Conservation (phyloP, 2,113 vertebrate species). For the Phoenicopterus ruber region DNA sequence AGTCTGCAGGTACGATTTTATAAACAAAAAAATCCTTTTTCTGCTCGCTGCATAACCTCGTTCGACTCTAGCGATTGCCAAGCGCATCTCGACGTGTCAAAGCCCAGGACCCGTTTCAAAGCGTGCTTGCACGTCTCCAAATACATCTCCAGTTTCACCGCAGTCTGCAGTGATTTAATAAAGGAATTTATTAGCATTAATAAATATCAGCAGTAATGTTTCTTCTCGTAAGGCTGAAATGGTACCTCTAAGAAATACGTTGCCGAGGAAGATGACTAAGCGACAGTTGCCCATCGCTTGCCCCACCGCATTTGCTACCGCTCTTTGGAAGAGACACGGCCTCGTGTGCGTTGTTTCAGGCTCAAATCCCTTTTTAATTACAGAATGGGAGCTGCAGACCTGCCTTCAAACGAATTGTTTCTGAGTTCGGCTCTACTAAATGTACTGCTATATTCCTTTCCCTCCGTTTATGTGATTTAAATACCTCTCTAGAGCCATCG, state of each 20-base stretch:
- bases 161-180: neutral
- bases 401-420: neutral
- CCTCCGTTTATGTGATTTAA: neutral
- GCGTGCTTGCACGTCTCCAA: accelerated
- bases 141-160: neutral
- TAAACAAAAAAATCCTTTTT: neutral
- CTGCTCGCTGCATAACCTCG: accelerated
- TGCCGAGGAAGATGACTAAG: neutral
- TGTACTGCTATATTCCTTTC: neutral
- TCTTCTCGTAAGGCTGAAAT: neutral
- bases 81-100: neutral
- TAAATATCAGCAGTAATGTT: neutral
- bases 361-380: neutral
- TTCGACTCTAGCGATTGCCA: neutral
- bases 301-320: accelerated
- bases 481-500: neutral
- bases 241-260: neutral
- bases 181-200: neutral
- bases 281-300: neutral
- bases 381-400: neutral
- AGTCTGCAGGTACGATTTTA: neutral
- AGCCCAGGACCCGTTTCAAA: neutral
- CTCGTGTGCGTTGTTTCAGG: neutral
- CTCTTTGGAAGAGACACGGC: neutral
- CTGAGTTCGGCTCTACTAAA: neutral